Evolutionary conservation across 2,797 vertebrate species (phyloP), one percentile per base, ranked within the genome.

Genomic region (Neosilurus mollespiculum): DNA sequence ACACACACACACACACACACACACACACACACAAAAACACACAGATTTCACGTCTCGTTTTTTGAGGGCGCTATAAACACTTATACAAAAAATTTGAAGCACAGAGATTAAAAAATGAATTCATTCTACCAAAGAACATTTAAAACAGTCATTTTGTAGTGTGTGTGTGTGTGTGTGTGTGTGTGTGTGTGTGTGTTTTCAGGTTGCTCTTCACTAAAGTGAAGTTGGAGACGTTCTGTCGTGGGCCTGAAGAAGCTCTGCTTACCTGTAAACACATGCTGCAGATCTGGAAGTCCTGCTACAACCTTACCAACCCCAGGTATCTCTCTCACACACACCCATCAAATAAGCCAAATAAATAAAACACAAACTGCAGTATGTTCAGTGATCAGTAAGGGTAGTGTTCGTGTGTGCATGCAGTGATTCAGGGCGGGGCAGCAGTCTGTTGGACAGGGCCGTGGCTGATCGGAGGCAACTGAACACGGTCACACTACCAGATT

Each of bases 261-360:
- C 96, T 99, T 83, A 97, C 96, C 43, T 99, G 98, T 87, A 99
- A 99, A 93, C 97, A 97, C 90, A 99, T 99, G 98, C 92, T 99
- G 84, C 98, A 99, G 87, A 98, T 99, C 91, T 99, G 98, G 98
- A 99, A 99, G 89, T 99, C 97, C 89, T 99, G 98, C 89, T 99
- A 99, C 92, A 99, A 98, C 92, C 96, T 99, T 4, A 98, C 97
- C 87, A 99, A 99, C 83, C 98, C 98, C 90, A 99, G 98, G 98
- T 43, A 43, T 8, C 0, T 43, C 43, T 43, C 43, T 43, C 65
- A 51, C 59, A 75, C 75, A 83, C 64, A 71, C 51, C 20, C 34
- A 70, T 22, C 54, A 16, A 26, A 15, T 53, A 24, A 70, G 34
- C 18, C 16, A 20, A 24, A 6, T 15, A 15, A 24, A 24, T 53